Base-by-base conservation (phyloP, 2,797 vertebrate species). In the Phataginus tetradactyla region DNA sequence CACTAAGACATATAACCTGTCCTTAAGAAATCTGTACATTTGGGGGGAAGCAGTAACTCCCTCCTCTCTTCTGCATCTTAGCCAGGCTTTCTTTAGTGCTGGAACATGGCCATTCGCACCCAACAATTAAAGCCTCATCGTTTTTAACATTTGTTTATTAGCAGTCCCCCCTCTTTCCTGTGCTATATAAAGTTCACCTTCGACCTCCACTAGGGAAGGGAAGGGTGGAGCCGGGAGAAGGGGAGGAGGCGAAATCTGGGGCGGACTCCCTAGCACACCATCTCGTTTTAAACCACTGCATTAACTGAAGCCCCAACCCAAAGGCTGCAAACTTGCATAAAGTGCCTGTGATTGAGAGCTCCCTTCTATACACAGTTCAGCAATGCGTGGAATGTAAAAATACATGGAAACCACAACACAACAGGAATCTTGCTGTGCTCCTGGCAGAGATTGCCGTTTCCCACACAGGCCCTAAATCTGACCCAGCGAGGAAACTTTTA, bases 391-490 rank as follows among this genome's bases (percentile, higher is more conserved):
- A 99, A 99, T 98, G 98, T 97, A 97, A 98, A 97, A 98, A 98
- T 98, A 98, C 97, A 97, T 98, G 96, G 97, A 98, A 98, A 98
- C 98, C 98, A 97, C 98, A 98, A 98, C 98, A 98, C 98, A 98
- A 98, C 98, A 96, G 98, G 96, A 95, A 97, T 98, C 98, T 97
- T 97, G 98, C 98, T 96, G 98, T 84, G 86, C 97, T 98, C 98
- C 98, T 98, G 98, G 99, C 98, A 99, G 96, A 89, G 98, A 97
- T 95, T 85, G 96, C 96, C 83, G 94, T 98, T 99, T 99, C 98
- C 98, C 99, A 99, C 98, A 98, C 98, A 98, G 98, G 98, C 98
- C 98, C 98, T 98, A 98, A 98, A 98, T 98, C 97, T 98, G 98
- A 99, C 98, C 98, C 97, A 98, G 98, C 97, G 84, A 98, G 97